A percentile compares a stretch with the other conserved stretches of the same genome.
phyloP scores from a whole-genome alignment of 1,140 invertebrate genomes.

The Drosophila lini region DNA sequence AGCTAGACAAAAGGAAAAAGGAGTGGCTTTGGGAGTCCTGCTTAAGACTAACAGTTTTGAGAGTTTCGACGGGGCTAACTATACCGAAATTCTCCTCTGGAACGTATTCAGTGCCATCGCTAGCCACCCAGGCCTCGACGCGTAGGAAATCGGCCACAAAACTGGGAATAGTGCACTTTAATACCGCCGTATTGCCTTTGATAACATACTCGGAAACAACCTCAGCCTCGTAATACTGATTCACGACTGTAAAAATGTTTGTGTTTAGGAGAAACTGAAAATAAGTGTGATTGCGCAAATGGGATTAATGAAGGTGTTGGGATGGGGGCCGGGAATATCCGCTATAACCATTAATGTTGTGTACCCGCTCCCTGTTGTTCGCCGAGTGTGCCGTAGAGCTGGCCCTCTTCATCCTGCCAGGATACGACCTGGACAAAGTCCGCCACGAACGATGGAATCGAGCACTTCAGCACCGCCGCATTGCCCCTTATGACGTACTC shows the following conservation, averaged over 20 bases:
- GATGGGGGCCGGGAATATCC: slow-evolving; percentile 9
- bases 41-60: slow-evolving; percentile 41
- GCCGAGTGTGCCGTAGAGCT: slow-evolving; percentile 77
- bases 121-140: slow-evolving; percentile 95
- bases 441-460: slow-evolving; percentile 89
- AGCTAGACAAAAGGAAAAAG: slow-evolving; percentile 8
- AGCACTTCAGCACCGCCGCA: slow-evolving; percentile 88
- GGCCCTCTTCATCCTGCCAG: slow-evolving; percentile 88
- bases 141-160: slow-evolving; percentile 96
- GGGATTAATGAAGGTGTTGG: slow-evolving; percentile 12
- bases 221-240: slow-evolving; percentile 95
- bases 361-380: slow-evolving; percentile 74
- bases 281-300: slow-evolving; percentile 32
- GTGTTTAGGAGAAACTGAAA: slow-evolving; percentile 24
- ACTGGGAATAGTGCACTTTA: slow-evolving; percentile 96
- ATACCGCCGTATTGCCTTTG: slow-evolving; percentile 94
- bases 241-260: slow-evolving; percentile 87
- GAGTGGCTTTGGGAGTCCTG: slow-evolving; percentile 14
- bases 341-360: slow-evolving; percentile 17
- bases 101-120: slow-evolving; percentile 89
- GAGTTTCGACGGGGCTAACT: background rate
- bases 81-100: slow-evolving; percentile 78
- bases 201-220: slow-evolving; percentile 97
- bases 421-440: slow-evolving; percentile 88
- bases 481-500: slow-evolving; percentile 89